Conservation (phyloP, 2,888 invertebrate genomes). For the Brachypterus glaber region DNA sequence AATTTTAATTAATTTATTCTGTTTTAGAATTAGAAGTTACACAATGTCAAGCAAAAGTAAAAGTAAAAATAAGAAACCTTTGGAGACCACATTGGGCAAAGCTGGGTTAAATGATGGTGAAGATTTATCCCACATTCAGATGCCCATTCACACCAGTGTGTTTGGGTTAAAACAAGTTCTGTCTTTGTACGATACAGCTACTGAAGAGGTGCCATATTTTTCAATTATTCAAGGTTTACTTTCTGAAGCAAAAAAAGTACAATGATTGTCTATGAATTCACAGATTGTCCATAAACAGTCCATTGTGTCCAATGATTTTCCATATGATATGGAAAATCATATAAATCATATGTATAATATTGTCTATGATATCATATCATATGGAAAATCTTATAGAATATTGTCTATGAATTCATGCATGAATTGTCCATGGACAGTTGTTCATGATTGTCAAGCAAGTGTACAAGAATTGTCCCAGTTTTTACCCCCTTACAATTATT, state of each 20-base stretch:
- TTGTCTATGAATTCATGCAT: too few relatives aligned
- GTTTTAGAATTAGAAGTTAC: background rate
- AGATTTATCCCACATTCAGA: constrained; percentile 43
- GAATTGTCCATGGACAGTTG: too few relatives aligned
- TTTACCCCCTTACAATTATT: background rate
- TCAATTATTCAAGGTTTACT: constrained; percentile 15
- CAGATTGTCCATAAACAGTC: too few relatives aligned
- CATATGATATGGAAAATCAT: too few relatives aligned
- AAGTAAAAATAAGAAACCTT: constrained; percentile 29
- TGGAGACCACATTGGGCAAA: constrained; percentile 33
- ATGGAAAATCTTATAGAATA: too few relatives aligned
- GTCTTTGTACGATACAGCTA: constrained; percentile 63
- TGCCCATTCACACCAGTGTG: constrained; percentile 60
- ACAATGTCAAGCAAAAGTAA: constrained; percentile 22
- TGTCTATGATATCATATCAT: too few relatives aligned
- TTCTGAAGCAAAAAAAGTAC: too few relatives aligned
- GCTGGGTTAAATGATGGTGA: constrained; percentile 21
- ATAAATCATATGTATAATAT: too few relatives aligned
- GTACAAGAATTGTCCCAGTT: constrained; percentile 23
- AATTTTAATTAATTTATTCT: background rate
- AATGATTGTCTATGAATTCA: too few relatives aligned
- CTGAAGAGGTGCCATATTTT: constrained; percentile 53
- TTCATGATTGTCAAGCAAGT: background rate
- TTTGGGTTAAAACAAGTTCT: constrained; percentile 62
- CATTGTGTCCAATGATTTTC: too few relatives aligned